Percentiles rank a stretch among this genome's conserved stretches.
These are phyloP conservation scores for Podocnemis expansa DNA, from an alignment of 2,113 vertebrate genomes.

Conservation along the genomic window DNA sequence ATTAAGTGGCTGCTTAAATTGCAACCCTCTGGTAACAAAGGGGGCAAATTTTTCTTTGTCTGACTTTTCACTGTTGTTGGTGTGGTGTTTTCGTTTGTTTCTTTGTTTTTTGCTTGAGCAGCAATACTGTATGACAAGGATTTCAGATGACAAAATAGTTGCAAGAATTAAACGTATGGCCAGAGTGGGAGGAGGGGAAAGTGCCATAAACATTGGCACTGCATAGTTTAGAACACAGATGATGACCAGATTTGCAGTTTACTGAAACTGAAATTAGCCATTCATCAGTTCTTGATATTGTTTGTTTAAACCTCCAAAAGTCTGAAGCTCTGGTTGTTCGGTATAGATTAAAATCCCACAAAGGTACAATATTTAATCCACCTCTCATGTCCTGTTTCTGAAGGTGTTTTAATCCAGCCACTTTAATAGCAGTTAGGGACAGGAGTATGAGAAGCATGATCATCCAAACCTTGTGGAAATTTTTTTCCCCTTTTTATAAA, in stretches of 20 bases:
- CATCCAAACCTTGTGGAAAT: neutral
- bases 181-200: conserved; percentile 40
- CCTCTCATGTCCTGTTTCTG: neutral
- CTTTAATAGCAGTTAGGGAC: too few relatives aligned
- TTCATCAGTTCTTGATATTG: neutral
- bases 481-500: neutral
- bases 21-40: rapidly evolving
- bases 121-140: rapidly evolving
- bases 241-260: neutral
- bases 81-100: too few relatives aligned
- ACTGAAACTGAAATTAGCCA: neutral
- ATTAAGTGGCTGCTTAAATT: neutral
- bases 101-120: neutral
- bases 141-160: conserved; percentile 1
- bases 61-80: neutral
- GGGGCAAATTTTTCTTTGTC: neutral
- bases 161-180: conserved; percentile 33
- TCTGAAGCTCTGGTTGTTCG: rapidly evolving
- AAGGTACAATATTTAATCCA: neutral
- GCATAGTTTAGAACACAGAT: neutral
- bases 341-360: rapidly evolving
- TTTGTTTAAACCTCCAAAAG: rapidly evolving
- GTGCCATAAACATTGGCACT: conserved; percentile 37
- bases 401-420: neutral
- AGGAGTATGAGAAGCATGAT: too few relatives aligned